Base-by-base conservation (phyloP, 2,797 vertebrate genomes). In the Mus spretus region DNA sequence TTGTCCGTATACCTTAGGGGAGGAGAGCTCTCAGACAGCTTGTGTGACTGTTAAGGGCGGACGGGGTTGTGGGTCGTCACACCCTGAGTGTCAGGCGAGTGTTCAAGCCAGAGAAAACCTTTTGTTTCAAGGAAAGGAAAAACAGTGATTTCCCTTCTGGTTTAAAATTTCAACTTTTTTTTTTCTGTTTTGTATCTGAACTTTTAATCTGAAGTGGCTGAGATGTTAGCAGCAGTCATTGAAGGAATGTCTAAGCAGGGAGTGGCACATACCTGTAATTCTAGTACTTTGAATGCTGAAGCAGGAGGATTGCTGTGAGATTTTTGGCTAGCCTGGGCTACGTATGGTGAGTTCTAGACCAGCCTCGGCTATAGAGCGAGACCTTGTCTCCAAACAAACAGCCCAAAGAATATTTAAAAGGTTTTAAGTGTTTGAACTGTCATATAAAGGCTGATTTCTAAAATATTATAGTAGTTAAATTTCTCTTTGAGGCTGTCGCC, bases 381-480 rank as follows among this genome's bases (percentile, higher is more conserved):
- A 53, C 28, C 72, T 12, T 37, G 15, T 40, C 59, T 90, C 44
- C 53, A 67, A 78, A 57, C 10, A 40, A 31, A 24, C 53, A 1
- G 12, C 26, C 24, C 13, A 22, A 61, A 75, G 53, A 88, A 11
- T 59, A 34, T 88, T 55, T 59, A 44, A 98, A 98, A 94, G 67
- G 98, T 98, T 98, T 88, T 96, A 98, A 97, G 97, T 97, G 93
- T 99, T 98, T 98, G 98, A 98, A 98, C 98, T 98, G 98, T 98
- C 98, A 98, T 98, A 98, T 98, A 98, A 99, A 98, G 98, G 98
- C 98, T 99, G 98, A 98, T 99, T 98, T 98, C 99, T 99, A 96
- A 93, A 61, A 94, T n/a, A 97, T 98, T 98, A 98, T 98, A 99
- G 98, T 99, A 99, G 99, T 99, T 99, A 99, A 99, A 98, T 47